Evolutionary conservation across 2,888 invertebrate species (phyloP).

Genomic region (Cerastis leucographa): DNA sequence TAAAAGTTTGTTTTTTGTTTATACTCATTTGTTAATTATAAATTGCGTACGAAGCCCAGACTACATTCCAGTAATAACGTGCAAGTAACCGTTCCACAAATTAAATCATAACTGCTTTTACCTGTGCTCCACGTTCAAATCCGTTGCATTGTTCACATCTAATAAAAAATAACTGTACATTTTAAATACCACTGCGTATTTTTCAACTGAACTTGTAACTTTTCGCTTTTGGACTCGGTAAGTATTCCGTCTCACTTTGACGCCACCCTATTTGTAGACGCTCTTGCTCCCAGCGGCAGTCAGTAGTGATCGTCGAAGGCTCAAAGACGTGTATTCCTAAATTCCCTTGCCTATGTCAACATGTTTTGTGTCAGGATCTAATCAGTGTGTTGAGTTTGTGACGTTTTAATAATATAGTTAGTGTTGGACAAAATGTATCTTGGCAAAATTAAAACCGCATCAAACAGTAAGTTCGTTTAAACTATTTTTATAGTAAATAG

Average conservation of each 20-base stretch:
- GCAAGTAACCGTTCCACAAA: neutral
- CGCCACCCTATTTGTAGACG: constrained; percentile 30
- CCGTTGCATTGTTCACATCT: constrained; percentile 23
- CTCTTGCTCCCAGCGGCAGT: constrained; percentile 39
- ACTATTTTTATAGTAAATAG: neutral
- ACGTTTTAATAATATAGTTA: constrained; percentile 19
- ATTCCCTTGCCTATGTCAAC: neutral
- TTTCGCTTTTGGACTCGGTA: constrained; percentile 32
- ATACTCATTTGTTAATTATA: neutral
- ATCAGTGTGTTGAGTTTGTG: constrained; percentile 39
- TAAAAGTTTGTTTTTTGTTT: neutral
- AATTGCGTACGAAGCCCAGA: neutral
- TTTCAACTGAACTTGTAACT: constrained; percentile 18
- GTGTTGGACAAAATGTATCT: constrained; percentile 76
- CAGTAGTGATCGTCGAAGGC: constrained; percentile 49
- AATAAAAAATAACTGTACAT: constrained; percentile 27
- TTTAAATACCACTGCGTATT: constrained; percentile 12
- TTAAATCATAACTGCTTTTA: constrained; percentile 27
- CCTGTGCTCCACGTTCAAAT: neutral
- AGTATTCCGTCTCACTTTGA: constrained; percentile 41
- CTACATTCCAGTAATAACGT: neutral
- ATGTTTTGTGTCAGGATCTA: constrained; percentile 44
- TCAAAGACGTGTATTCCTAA: constrained; percentile 50
- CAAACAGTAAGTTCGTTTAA: constrained; percentile 79
- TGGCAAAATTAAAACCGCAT: constrained; percentile 79